Base-by-base conservation (phyloP, 2,888 invertebrate species). In the Clistopyga incitator region DNA sequence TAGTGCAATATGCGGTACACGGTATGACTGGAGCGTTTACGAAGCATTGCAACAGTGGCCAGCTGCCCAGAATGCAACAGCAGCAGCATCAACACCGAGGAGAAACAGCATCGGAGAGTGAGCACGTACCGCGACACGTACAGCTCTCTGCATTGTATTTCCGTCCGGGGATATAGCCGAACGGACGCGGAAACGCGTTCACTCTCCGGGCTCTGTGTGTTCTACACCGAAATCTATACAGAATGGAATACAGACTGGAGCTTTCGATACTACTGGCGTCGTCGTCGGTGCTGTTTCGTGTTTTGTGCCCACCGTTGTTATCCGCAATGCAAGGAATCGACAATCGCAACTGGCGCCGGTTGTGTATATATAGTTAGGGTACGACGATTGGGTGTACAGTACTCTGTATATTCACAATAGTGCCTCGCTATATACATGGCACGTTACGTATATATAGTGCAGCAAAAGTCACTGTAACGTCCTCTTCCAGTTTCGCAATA, bases 281-380 rank as follows among this genome's bases (percentile, higher is more conserved):
- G 54, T 20, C 20, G 54, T 25, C 25, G 29, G 18, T 15, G 29
- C 25, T 59, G n/a, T 29, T 29, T 47, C 64, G 81, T 71, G 71
- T 47, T 59, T 75, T 61, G 38, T 75, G 38, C 80, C 84, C 78
- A 75, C 45, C 78, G 84, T 88, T 91, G 91, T 92, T 92, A 90
- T 91, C 91, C 90, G 89, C 90, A 90, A 89, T 89, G 89, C 56
- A 20, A 59, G 70, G 90, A 89, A 90, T 90, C 87, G 90, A 91
- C 91, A 91, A 91, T 91, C 89, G 90, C 88, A 89, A 91, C 85
- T 86, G 83, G 89, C 90, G 88, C 87, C 88, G 84, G 82, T 72
- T 47, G 79, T 75, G 72, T 56, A 76, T 75, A 56, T 70, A 47
- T 52, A 59, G 15, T 42, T 45, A 42, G 64, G 34, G 65, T 18